Evolutionary conservation across 2,888 invertebrate genomes (phyloP).

Genomic region (Cerastoderma edule): DNA sequence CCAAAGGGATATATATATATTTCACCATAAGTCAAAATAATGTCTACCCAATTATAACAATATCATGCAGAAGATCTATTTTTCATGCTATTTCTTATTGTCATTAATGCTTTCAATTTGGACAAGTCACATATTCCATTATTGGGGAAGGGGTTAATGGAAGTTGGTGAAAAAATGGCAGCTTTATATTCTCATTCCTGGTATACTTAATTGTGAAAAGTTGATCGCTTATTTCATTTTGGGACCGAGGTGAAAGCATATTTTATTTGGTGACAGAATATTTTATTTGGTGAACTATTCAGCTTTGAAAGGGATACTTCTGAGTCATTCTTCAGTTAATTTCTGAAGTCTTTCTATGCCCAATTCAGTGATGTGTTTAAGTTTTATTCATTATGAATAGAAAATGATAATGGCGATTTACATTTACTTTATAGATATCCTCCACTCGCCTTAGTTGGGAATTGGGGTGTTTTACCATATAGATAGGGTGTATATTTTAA

Average conservation of each 20-base stretch:
- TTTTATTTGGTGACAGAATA: too few species aligned
- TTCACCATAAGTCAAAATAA: too few species aligned
- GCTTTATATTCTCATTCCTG: conserved; percentile 72
- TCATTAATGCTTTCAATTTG: too few species aligned
- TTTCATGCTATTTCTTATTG: too few species aligned
- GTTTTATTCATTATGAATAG: conserved; percentile 62
- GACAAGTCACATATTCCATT: too few species aligned
- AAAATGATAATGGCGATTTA: conserved; percentile 54
- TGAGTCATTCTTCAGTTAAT: conserved; percentile 48
- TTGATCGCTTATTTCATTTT: too few species aligned
- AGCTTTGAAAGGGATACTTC: conserved; percentile 65
- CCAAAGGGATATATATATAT: too few species aligned
- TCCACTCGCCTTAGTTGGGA: conserved; percentile 49
- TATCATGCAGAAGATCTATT: too few species aligned
- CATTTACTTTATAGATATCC: conserved; percentile 55
- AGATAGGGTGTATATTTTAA: conserved; percentile 65
- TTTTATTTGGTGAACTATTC: conserved; percentile 62
- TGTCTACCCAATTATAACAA: too few species aligned
- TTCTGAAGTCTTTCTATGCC: conserved; percentile 56
- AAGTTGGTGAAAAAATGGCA: conserved; percentile 44
- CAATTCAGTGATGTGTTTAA: conserved; percentile 62
- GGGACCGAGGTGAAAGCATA: too few species aligned
- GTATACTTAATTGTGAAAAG: conserved; percentile 67
- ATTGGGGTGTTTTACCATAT: too few species aligned
- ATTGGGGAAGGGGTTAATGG: too few species aligned